These are phyloP conservation scores for Hoplodrina ambigua DNA, from an alignment of 2,888 invertebrate species.

Conservation along the genomic window DNA sequence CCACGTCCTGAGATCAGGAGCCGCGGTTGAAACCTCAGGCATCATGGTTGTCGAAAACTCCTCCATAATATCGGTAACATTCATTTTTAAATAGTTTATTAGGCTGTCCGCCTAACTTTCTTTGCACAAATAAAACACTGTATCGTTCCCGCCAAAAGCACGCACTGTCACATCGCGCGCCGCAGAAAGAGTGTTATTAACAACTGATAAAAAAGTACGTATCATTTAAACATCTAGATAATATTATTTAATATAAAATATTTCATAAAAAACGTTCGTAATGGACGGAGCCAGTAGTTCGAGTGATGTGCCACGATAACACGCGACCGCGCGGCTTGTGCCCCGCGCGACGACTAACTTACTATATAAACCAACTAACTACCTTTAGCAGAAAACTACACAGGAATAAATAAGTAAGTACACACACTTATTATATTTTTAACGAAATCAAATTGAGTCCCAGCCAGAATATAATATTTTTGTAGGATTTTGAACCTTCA, in stretches of 20 bases:
- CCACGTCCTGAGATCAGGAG: conserved; percentile 80
- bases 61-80: conserved; percentile 71
- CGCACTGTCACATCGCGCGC: conserved; percentile 70
- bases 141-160: conserved; percentile 63
- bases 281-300: conserved; percentile 52
- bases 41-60: conserved; percentile 63
- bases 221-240: conserved; percentile 77
- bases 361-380: conserved; percentile 53
- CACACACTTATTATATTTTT: conserved; percentile 22
- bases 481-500: conserved; percentile 38
- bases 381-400: conserved; percentile 59
- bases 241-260: conserved; percentile 60
- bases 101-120: conserved; percentile 42
- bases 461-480: conserved; percentile 30
- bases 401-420: conserved; percentile 52
- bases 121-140: conserved; percentile 60
- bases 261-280: conserved; percentile 64
- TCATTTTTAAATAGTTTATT: conserved; percentile 69
- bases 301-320: conserved; percentile 56
- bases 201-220: conserved; percentile 72
- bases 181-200: conserved; percentile 63
- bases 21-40: conserved; percentile 66
- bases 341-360: conserved; percentile 67
- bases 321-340: conserved; percentile 75
- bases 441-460: conserved; percentile 21